Percentiles rank a stretch among this genome's conserved stretches.
Evolutionary conservation across 1,140 invertebrate genomes (phyloP).

Genomic region (Helicoverpa armigera): DNA sequence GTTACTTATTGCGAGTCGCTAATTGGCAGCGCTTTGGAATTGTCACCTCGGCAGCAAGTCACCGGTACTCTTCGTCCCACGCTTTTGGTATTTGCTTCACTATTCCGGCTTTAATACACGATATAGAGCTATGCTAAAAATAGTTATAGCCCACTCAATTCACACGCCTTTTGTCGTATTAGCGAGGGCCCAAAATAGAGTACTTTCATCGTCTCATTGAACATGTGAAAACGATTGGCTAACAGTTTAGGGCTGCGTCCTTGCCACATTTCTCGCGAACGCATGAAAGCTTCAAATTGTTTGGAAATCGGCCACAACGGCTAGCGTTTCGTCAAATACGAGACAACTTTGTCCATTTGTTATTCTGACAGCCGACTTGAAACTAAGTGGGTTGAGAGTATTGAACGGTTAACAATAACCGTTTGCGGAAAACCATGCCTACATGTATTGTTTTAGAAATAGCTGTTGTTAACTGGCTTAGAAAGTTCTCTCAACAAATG

Average conservation of each 20-base stretch:
- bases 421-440: slow-evolving; percentile 1
- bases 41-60: slow-evolving; percentile 21
- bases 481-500: not conserved
- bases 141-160: slow-evolving; percentile 2
- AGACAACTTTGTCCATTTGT: slow-evolving; percentile 44
- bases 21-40: slow-evolving; percentile 22
- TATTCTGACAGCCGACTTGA: slow-evolving; percentile 30
- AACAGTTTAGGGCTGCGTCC: slow-evolving; percentile 22
- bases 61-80: not conserved
- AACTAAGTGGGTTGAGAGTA: slow-evolving; percentile 12
- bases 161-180: slow-evolving; percentile 5
- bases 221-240: slow-evolving; percentile 21
- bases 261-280: slow-evolving; percentile 31
- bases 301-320: slow-evolving; percentile 43
- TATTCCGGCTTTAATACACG: not conserved
- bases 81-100: slow-evolving; percentile 10
- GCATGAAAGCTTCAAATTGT: slow-evolving; percentile 39
- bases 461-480: not conserved
- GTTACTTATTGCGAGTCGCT: slow-evolving; percentile 1
- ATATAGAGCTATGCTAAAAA: not conserved
- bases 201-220: slow-evolving; percentile 26
- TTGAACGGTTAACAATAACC: slow-evolving; percentile 37
- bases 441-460: not conserved
- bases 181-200: slow-evolving; percentile 16
- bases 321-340: slow-evolving; percentile 36